A percentile compares a stretch with the other conserved stretches of the same genome.
phyloP scores from a whole-genome alignment of 2,888 invertebrate genomes.

The Apoderus coryli region DNA sequence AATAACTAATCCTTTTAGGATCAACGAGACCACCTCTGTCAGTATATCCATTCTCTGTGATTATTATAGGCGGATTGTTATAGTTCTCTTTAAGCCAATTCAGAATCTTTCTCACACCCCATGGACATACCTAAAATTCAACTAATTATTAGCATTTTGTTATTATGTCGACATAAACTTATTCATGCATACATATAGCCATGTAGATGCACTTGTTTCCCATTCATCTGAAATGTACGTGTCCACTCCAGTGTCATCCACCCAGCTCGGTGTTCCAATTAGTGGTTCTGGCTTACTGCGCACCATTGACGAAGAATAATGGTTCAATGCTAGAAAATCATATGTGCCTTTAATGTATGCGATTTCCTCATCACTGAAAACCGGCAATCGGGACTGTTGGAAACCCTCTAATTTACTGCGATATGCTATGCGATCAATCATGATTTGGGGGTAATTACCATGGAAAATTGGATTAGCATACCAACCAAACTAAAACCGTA shows the following conservation, averaged over 20 bases:
- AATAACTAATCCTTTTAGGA: constrained; percentile 38
- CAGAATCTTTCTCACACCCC: constrained; percentile 43
- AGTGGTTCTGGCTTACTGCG: constrained; percentile 4
- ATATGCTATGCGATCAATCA: constrained; percentile 42
- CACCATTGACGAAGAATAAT: too few species aligned
- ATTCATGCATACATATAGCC: constrained; percentile 9
- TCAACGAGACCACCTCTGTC: constrained; percentile 39
- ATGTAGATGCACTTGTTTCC: constrained; percentile 6
- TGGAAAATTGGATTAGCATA: constrained; percentile 43
- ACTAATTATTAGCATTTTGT: too few species aligned
- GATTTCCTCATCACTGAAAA: constrained; percentile 44
- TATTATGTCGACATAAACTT: too few species aligned
- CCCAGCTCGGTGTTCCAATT: constrained; percentile 11
- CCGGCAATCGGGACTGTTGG: constrained; percentile 44
- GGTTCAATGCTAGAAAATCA: constrained; percentile 63
- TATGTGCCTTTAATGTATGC: constrained; percentile 42
- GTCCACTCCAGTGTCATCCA: constrained; percentile 5
- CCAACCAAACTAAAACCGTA: constrained; percentile 17
- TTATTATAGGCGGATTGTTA: constrained; percentile 40
- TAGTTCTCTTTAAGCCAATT: constrained; percentile 44
- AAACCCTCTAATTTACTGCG: constrained; percentile 35
- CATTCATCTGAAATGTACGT: constrained; percentile 5
- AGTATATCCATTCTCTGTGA: constrained; percentile 46
- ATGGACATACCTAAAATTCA: too few species aligned
- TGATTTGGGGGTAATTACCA: constrained; percentile 51